Base-by-base conservation (phyloP, 2,797 vertebrate species). In the Ptychadena robeensis region DNA sequence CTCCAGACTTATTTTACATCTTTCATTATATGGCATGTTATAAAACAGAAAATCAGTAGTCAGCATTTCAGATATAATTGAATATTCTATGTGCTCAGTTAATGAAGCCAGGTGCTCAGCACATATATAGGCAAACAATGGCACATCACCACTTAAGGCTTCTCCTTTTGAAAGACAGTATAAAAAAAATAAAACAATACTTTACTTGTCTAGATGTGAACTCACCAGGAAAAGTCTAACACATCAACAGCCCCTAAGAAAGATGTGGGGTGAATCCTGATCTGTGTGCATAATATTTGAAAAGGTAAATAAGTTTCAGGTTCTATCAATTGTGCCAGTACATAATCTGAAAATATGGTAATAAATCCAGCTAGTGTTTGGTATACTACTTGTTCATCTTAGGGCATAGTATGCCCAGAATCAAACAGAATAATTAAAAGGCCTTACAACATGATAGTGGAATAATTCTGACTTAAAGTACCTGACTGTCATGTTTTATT, bases 401-500 rank as follows among this genome's bases (percentile, higher is more conserved):
- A 61, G 59, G 59, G 11, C 27, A 61, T 28, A 15, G 61, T 11
- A 53, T 69, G 44, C 76, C 28, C 63, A 15, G 63, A 67, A 78
- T 67, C 75, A 79, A 79, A 79, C 31, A 37, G 32, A 30, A 79
- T 57, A 68, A 69, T 78, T 67, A 78, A 78, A 66, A 68, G 30
- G 48, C 32, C 34, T 67, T 78, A 48, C 27, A 28, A 53, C 12
- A 18, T 66, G 32, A 66, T 66, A 67, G 34, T 53, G 44, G 64
- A 8, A 78, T 27, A 67, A 67, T 66, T 78, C 28, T 78, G 30
- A 67, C n/a, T 79, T 79, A 63, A 53, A 78, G 75, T 65, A 69
- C 65, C 77, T 61, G 30, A 79, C 67, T 70, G 65, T 59, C 66
- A 79, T 67, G 75, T 70, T 79, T 79, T 70, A 79, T 70, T 79